These are phyloP conservation scores for Vireo altiloquus DNA, from an alignment of 2,113 vertebrate species.

Conservation along the genomic window DNA sequence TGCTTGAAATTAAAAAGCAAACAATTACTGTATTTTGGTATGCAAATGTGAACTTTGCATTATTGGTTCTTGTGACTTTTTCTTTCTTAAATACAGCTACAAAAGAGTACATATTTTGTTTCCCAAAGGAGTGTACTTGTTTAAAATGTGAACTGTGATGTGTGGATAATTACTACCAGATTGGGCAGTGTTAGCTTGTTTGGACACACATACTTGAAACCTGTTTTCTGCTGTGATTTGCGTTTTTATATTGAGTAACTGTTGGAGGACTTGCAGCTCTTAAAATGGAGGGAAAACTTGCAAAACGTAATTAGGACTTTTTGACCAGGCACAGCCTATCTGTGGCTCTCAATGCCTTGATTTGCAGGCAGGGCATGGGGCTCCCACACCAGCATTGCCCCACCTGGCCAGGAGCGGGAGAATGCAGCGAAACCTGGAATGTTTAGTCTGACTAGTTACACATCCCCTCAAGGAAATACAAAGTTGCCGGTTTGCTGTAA, in stretches of 20 bases:
- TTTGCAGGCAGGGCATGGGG: not conserved
- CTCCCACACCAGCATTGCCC: no score
- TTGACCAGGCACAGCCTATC: not conserved
- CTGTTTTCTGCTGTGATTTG: accelerated
- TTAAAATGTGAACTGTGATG: not conserved
- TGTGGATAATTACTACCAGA: not conserved
- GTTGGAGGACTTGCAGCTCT: not conserved
- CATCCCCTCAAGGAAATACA: not conserved
- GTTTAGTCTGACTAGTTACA: not conserved
- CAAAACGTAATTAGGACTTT: not conserved
- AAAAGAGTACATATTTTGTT: not conserved
- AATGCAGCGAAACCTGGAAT: not conserved
- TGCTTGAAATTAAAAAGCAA: not conserved
- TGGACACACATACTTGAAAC: accelerated
- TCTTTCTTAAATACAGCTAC: not conserved
- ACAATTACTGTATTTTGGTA: not conserved
- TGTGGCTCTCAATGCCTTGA: not conserved
- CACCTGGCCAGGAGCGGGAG: not conserved
- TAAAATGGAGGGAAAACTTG: not conserved
- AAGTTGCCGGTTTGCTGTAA: not conserved
- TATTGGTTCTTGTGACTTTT: not conserved
- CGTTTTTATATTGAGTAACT: not conserved
- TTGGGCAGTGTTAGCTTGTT: not conserved
- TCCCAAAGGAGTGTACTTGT: not conserved
- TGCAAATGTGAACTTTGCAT: not conserved